These are phyloP conservation scores for Lacerta bilineata DNA, from an alignment of 2,797 vertebrate species.

Conservation along the genomic window DNA sequence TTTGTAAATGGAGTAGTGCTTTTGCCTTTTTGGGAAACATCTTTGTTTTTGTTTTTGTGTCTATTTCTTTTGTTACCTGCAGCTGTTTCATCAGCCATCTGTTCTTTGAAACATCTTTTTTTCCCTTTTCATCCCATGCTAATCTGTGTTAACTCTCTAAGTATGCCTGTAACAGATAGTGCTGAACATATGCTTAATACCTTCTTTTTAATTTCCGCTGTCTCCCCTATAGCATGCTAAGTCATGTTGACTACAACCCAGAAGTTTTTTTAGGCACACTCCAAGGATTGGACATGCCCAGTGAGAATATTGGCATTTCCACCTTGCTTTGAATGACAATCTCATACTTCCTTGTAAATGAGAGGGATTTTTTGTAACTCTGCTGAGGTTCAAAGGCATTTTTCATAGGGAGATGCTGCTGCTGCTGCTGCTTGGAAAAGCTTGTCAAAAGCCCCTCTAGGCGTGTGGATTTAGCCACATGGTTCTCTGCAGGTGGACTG, in stretches of 20 bases:
- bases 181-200: conserved; percentile 43
- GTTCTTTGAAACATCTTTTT: conserved; percentile 52
- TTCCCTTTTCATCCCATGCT: conserved; percentile 57
- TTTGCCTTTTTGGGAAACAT: conserved; percentile 44
- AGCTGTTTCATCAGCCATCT: conserved; percentile 62
- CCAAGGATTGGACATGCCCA: not conserved
- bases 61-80: conserved; percentile 54
- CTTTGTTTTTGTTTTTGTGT: conserved; percentile 42
- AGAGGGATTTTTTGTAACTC: not conserved
- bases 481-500: not conserved
- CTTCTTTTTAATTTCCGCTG: conserved; percentile 28
- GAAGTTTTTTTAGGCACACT: conserved; percentile 1
- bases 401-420: too few relatives aligned
- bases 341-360: not conserved
- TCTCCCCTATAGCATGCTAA: not conserved
- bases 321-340: not conserved
- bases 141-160: conserved; percentile 59
- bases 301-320: not conserved
- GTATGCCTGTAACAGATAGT: conserved; percentile 40
- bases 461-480: conserved; percentile 1
- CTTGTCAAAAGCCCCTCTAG: not conserved
- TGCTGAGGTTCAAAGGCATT: not conserved
- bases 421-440: not conserved
- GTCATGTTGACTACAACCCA: not conserved
- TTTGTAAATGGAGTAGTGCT: conserved; percentile 31